Percentiles rank a stretch among this genome's conserved stretches.
Conservation (phyloP, 2,888 invertebrate species). For the Schizotus pectinicornis region DNA sequence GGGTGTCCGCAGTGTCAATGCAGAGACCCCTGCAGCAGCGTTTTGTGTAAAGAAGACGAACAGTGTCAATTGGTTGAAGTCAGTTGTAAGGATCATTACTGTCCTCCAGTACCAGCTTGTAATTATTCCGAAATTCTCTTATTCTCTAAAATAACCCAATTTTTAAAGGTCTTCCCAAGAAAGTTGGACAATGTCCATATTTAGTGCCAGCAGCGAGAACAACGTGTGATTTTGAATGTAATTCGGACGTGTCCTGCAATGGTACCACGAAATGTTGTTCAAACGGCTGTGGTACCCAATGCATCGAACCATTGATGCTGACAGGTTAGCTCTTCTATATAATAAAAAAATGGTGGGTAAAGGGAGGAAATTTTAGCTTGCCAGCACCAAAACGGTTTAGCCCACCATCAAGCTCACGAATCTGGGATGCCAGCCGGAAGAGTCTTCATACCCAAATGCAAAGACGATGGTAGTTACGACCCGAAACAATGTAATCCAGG, state of each 20-base stretch:
- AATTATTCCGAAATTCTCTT: no score
- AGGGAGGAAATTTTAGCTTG: slow-evolving; percentile 59
- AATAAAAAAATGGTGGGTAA: no score
- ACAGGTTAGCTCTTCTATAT: slow-evolving; percentile 57
- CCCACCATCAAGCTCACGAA: slow-evolving; percentile 71
- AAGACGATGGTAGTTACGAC: slow-evolving; percentile 71
- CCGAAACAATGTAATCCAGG: slow-evolving; percentile 75
- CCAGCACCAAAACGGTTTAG: slow-evolving; percentile 65
- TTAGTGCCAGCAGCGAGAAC: slow-evolving; percentile 72
- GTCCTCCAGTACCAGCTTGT: slow-evolving; percentile 84
- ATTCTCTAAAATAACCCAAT: no score
- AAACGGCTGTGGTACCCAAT: slow-evolving; percentile 86
- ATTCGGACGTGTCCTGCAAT: slow-evolving; percentile 77
- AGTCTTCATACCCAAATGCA: slow-evolving; percentile 77
- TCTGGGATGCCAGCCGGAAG: slow-evolving; percentile 77
- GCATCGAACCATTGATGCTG: slow-evolving; percentile 74
- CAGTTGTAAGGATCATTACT: slow-evolving; percentile 83
- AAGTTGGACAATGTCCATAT: slow-evolving; percentile 84
- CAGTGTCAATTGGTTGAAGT: slow-evolving; percentile 84
- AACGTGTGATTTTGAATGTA: slow-evolving; percentile 79
- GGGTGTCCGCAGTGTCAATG: slow-evolving; percentile 83
- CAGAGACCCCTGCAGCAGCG: slow-evolving; percentile 78
- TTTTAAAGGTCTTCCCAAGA: slow-evolving; percentile 63
- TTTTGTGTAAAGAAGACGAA: slow-evolving; percentile 70
- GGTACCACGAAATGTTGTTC: slow-evolving; percentile 79